Evolutionary conservation across 2,888 invertebrate genomes (phyloP).

Genomic region (Cerastis rubricosa): DNA sequence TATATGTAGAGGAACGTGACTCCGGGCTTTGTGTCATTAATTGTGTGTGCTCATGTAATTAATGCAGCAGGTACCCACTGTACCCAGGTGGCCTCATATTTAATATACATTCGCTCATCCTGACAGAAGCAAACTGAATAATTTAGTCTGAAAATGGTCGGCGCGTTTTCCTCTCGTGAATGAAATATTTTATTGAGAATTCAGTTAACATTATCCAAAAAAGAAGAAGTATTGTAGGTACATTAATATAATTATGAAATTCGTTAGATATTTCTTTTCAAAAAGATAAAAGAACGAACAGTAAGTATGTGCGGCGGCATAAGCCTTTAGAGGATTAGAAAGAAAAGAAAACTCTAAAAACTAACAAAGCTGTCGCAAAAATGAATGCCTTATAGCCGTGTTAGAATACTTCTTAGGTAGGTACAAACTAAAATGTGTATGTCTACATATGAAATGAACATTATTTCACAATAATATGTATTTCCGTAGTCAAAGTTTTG

Average conservation of each 20-base stretch:
- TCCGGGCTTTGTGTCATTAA: slow-evolving; percentile 28
- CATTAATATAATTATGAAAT: slow-evolving; percentile 27
- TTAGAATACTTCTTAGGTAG: not conserved
- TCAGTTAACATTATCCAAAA: slow-evolving; percentile 26
- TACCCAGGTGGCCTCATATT: slow-evolving; percentile 41
- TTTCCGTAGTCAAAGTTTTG: not conserved
- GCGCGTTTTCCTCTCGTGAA: slow-evolving; percentile 36
- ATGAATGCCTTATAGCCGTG: not conserved
- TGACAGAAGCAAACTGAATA: slow-evolving; percentile 49
- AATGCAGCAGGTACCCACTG: slow-evolving; percentile 27
- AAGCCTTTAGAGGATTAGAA: slow-evolving; percentile 6
- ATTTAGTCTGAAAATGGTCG: slow-evolving; percentile 43
- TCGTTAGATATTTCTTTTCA: not conserved
- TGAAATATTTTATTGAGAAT: slow-evolving; percentile 43
- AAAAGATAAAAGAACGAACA: slow-evolving; percentile 1
- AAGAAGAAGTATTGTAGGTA: not conserved
- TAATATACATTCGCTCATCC: slow-evolving; percentile 41
- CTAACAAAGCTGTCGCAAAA: not conserved
- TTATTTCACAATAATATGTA: not conserved
- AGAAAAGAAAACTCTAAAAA: not conserved
- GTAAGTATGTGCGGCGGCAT: not conserved
- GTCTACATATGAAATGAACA: not conserved
- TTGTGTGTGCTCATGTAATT: slow-evolving; percentile 47
- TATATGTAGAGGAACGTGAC: slow-evolving; percentile 23
- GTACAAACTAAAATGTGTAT: no score